These are phyloP conservation scores for Martes martes DNA, from an alignment of 2,113 vertebrate species.

Conservation along the genomic window DNA sequence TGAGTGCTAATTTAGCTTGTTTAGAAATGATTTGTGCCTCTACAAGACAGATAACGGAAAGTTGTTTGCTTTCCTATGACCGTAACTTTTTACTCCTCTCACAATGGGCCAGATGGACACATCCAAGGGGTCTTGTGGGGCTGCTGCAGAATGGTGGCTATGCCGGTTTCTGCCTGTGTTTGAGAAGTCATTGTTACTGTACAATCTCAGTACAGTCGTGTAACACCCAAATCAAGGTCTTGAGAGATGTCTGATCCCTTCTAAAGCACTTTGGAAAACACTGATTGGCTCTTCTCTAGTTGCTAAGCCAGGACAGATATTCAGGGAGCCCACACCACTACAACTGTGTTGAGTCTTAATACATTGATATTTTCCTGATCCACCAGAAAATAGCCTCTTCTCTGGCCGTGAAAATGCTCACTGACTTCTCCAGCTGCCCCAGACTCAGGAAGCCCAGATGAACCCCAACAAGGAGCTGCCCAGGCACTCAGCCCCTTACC, in stretches of 20 bases:
- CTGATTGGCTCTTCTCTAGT: not conserved
- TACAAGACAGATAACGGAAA: not conserved
- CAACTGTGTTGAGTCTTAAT: not conserved
- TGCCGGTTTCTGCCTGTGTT: not conserved
- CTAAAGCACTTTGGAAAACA: not conserved
- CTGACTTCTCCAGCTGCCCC: not conserved
- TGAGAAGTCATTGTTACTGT: not conserved
- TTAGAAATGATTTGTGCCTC: constrained; percentile 67
- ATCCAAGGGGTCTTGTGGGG: not conserved
- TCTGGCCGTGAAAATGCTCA: not conserved
- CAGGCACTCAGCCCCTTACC: not conserved
- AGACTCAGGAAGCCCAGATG: not conserved
- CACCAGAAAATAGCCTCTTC: not conserved
- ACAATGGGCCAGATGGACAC: constrained; percentile 46
- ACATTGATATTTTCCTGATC: not conserved
- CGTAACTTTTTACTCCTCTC: constrained; percentile 57
- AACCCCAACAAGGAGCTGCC: not conserved
- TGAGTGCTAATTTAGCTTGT: constrained; percentile 75
- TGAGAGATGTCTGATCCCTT: not conserved
- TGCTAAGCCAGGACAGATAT: not conserved
- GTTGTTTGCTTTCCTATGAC: constrained; percentile 38
- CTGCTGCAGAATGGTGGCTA: not conserved
- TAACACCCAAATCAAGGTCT: not conserved
- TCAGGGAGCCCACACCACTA: not conserved
- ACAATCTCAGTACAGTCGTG: not conserved